Percentiles rank a stretch among this genome's conserved stretches.
These are phyloP conservation scores for Neopelma chrysocephalum DNA, from an alignment of 2,797 vertebrate genomes.

Conservation along the genomic window DNA sequence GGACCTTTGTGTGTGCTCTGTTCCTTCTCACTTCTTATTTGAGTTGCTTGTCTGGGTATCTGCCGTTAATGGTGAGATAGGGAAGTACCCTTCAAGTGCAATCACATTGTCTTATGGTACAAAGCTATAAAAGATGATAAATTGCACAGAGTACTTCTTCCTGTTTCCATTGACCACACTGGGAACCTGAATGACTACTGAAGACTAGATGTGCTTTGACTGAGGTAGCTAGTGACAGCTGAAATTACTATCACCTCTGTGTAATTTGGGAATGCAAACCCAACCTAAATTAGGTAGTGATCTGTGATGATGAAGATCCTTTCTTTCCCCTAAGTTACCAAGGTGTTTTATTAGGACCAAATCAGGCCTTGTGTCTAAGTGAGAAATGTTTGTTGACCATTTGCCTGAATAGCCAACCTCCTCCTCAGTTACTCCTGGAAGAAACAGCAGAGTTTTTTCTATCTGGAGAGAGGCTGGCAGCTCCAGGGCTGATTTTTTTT, in stretches of 20 bases:
- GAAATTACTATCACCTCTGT: not conserved
- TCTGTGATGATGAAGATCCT: not conserved
- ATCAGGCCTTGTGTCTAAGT: not conserved
- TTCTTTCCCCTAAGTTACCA: not conserved
- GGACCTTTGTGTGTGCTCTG: not conserved
- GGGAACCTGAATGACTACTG: not conserved
- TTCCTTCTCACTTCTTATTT: not conserved
- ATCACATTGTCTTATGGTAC: not conserved
- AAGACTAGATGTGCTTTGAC: not conserved
- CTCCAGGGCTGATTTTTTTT: not conserved
- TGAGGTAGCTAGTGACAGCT: not conserved
- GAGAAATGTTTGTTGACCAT: not conserved
- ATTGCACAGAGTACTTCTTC: not conserved
- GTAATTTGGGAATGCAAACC: not conserved
- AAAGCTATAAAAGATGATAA: not conserved
- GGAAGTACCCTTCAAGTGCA: not conserved
- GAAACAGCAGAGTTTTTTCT: not conserved
- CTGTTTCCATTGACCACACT: not conserved
- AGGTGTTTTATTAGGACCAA: not conserved
- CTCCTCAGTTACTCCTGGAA: not conserved
- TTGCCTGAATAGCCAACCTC: not conserved
- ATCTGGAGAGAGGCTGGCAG: not conserved
- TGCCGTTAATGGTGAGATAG: not conserved
- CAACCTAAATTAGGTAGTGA: not conserved
- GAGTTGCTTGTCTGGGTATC: not conserved